Evolutionary conservation across 2,797 vertebrate species (phyloP).

Genomic region (Poeciliopsis infans): DNA sequence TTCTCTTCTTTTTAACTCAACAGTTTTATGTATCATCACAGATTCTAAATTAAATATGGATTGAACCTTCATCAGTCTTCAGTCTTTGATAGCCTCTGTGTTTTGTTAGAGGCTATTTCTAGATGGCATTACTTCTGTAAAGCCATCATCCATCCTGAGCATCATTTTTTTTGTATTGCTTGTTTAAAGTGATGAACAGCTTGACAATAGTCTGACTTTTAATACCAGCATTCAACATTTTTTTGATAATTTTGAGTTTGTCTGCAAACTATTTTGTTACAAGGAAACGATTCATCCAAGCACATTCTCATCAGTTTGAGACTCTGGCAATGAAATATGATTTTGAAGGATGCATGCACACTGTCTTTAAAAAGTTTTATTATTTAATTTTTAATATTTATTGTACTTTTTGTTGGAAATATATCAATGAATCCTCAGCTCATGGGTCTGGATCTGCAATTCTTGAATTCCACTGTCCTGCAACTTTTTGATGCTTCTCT

Average conservation of each 20-base stretch:
- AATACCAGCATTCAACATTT: neutral
- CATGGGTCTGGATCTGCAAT: neutral
- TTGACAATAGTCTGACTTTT: neutral
- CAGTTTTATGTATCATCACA: neutral
- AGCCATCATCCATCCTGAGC: neutral
- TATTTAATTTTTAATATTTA: neutral
- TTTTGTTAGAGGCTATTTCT: neutral
- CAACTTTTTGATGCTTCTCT: neutral
- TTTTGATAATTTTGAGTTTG: no score
- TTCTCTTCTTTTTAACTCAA: neutral
- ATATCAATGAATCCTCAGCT: neutral
- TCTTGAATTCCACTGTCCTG: neutral
- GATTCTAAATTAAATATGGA: neutral
- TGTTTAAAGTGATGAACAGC: no score
- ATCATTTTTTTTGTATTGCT: no score
- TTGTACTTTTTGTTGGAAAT: neutral
- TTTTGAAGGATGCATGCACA: no score
- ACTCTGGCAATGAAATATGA: neutral
- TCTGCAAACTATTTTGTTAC: neutral
- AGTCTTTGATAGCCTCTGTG: neutral
- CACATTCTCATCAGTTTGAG: neutral
- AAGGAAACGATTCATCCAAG: neutral
- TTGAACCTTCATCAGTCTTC: neutral
- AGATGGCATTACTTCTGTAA: neutral
- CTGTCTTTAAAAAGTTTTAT: no score